phyloP scores from a whole-genome alignment of 2,888 invertebrate genomes.

The Chloromyia formosa region DNA sequence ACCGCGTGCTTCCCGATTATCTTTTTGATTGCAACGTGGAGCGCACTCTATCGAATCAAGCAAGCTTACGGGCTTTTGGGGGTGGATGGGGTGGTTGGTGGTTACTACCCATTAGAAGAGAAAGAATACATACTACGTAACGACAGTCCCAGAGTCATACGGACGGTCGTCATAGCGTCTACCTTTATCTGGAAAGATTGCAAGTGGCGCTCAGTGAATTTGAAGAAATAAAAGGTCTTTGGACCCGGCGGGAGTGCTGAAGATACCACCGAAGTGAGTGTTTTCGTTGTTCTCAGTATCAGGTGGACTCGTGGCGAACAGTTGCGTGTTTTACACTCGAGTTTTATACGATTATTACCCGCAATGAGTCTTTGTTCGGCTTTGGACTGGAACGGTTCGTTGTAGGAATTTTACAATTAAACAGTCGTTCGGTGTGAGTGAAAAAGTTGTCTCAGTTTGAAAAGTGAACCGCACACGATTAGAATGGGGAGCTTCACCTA shows the following conservation, averaged over 20 bases:
- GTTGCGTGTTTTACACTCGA: background rate
- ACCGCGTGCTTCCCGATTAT: background rate
- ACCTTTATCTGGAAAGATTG: background rate
- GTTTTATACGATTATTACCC: background rate
- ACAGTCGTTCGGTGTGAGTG: conserved; percentile 5
- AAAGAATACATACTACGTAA: too few species aligned
- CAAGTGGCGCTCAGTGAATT: background rate
- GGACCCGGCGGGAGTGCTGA: background rate
- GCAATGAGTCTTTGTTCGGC: background rate
- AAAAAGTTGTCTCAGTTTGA: background rate
- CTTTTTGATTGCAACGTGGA: background rate
- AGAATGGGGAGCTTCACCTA: conserved; percentile 12
- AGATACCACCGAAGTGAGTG: background rate
- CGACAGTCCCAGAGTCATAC: background rate
- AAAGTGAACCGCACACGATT: background rate
- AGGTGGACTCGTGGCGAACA: conserved; percentile 13
- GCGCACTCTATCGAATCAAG: background rate
- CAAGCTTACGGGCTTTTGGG: background rate
- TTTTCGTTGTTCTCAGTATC: conserved; percentile 2
- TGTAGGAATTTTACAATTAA: background rate
- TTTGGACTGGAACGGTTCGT: conserved; percentile 12
- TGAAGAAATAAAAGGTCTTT: background rate
- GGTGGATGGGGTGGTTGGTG: background rate
- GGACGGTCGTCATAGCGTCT: background rate
- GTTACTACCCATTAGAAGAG: background rate